A percentile compares a stretch with the other conserved stretches of the same genome.
Evolutionary conservation across 2,113 vertebrate species (phyloP).

Genomic region (Callionymus lyra): DNA sequence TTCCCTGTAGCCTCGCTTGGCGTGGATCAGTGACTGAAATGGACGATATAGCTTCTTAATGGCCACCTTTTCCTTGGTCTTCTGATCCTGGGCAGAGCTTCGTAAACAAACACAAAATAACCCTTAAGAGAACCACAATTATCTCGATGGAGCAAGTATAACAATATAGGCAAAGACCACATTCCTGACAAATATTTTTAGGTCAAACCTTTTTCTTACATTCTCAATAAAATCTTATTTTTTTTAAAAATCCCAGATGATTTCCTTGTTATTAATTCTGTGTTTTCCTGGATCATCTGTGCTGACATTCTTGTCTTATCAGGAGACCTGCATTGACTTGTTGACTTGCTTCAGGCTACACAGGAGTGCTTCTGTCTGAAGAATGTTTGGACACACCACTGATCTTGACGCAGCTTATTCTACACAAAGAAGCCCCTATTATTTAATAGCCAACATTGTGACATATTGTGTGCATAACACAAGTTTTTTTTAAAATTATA

Average conservation of each 20-base stretch:
- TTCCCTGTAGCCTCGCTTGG: conserved; percentile 71
- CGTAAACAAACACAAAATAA: conserved; percentile 1
- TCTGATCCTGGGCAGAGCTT: conserved; percentile 65
- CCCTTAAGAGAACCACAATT: background rate
- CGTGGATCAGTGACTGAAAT: conserved; percentile 71
- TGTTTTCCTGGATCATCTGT: conserved; percentile 9
- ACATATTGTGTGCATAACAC: no score
- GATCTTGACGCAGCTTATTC: no score
- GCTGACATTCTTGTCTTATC: conserved; percentile 44
- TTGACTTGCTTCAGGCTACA: conserved; percentile 28
- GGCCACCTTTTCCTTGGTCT: conserved; percentile 69
- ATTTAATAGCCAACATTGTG: no score
- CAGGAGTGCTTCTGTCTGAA: conserved; percentile 37
- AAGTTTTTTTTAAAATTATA: no score
- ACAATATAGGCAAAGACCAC: no score
- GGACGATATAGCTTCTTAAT: conserved; percentile 75
- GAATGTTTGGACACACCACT: background rate
- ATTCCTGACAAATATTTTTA: no score
- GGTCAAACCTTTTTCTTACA: no score
- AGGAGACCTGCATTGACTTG: conserved; percentile 52
- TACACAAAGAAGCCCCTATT: no score
- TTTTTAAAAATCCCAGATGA: no score
- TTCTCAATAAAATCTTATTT: no score
- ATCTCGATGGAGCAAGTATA: no score
- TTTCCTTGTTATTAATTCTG: background rate